Base-by-base conservation (phyloP, 2,113 vertebrate species). In the Clinocottus analis region DNA sequence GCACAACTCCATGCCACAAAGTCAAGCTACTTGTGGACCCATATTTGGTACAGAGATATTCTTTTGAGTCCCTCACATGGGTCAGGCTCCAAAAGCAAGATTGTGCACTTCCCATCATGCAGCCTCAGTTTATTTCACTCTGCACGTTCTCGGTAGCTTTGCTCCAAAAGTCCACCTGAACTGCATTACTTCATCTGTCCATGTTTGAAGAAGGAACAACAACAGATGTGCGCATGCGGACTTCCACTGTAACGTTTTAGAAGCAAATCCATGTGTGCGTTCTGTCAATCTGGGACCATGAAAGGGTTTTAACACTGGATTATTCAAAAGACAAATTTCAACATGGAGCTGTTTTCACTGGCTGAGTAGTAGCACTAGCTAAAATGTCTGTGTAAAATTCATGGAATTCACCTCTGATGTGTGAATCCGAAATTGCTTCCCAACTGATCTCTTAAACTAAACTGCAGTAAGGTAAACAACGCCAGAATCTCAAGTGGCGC, bases 381-480 rank as follows among this genome's bases (percentile, higher is more conserved):
- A 7, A 43, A 17, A 65, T 0, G 10, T 13, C 39, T 14, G 6
- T 31, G 25, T 45, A 10, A 66, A 58, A 66, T 45, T 21, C 33
- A 23, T 25, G 4, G 14, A 21, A 59, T 3, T 17, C 33, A 41
- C 14, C n/a, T 51, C 4, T 17, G 43, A 19, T 62, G 29, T 17
- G 4, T 8, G 19, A 17, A 16, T 16, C 7, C 60, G 4, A 12
- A 41, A 31, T 12, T 43, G 1, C 8, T 25, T 5, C 7, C 13
- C 61, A 65, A 17, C 23, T 68, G 17, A 83, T 56, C 27, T 61
- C 62, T 60, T 7, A 2, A 16, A 4, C 27, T 66, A 41, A 51
- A 25, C 16, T 60, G 16, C 25, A 29, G 8, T 31, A 41, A 43
- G 12, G 35, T 12, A 16, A 51, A 16, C 39, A 65, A 65, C 60